phyloP scores from a whole-genome alignment of 2,113 vertebrate species.

The Turdus rufiventris region DNA sequence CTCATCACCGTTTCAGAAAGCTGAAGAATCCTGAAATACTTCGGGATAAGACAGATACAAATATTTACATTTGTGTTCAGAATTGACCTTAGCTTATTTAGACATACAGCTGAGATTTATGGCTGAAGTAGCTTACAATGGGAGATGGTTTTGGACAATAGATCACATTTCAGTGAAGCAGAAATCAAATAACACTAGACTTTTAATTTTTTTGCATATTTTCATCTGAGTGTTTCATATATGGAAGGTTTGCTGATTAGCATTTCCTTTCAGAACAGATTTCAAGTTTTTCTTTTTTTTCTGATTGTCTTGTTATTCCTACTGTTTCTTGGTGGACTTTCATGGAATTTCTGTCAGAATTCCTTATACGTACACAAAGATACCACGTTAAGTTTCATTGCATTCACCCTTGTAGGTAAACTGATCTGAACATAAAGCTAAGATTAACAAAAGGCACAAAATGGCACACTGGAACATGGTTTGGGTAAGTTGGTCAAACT shows the following conservation, averaged over 20 bases:
- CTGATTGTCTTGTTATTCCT: neutral
- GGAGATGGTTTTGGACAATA: neutral
- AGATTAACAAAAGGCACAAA: neutral
- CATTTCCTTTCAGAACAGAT: neutral
- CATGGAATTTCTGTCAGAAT: neutral
- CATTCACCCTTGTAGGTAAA: neutral
- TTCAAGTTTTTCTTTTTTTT: neutral
- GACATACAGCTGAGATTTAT: neutral
- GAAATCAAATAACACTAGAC: neutral
- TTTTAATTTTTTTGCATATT: neutral
- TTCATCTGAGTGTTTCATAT: neutral
- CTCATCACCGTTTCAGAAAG: neutral
- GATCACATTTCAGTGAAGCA: neutral
- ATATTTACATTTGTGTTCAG: neutral
- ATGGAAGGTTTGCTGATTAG: neutral
- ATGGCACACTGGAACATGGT: neutral
- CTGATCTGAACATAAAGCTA: neutral
- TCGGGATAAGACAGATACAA: neutral
- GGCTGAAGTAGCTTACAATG: neutral
- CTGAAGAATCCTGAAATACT: neutral
- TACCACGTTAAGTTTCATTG: neutral
- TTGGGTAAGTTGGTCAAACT: neutral
- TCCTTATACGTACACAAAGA: neutral
- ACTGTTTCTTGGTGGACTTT: neutral
- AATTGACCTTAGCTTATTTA: neutral